These are phyloP conservation scores for Umimayanthus kanabou DNA, from an alignment of 92 coral and sea anemone genomes.

Conservation along the genomic window DNA sequence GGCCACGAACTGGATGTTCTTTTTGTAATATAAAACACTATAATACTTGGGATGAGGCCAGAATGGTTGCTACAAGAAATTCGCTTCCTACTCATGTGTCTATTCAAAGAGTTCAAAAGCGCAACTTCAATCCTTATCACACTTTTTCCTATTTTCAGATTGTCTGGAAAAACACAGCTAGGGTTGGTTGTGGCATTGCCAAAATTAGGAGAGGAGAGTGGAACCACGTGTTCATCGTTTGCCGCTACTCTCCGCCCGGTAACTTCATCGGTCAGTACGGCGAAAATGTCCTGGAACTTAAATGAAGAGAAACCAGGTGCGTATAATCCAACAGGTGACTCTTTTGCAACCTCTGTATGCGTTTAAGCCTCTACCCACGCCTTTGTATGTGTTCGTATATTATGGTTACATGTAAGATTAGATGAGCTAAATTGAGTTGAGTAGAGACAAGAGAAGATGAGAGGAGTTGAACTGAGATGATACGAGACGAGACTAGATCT, in stretches of 20 bases:
- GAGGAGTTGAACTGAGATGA: background rate
- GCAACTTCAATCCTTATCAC: background rate
- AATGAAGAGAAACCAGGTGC: background rate
- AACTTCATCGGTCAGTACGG: background rate
- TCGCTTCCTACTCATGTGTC: too few relatives aligned
- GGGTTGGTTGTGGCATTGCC: conserved; percentile 9
- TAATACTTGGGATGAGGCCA: too few relatives aligned
- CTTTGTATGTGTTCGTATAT: too few relatives aligned
- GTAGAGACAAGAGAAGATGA: too few relatives aligned
- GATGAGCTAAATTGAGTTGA: too few relatives aligned
- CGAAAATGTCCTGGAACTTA: background rate
- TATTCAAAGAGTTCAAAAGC: too few relatives aligned
- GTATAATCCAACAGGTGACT: background rate
- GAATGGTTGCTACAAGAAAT: too few relatives aligned
- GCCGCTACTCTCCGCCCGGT: background rate
- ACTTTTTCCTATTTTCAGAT: background rate
- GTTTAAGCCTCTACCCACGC: background rate
- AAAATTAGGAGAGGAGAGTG: background rate
- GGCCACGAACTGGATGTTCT: too few relatives aligned
- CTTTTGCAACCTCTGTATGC: background rate
- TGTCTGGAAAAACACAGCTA: background rate
- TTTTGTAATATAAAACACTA: too few relatives aligned
- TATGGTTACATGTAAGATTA: too few relatives aligned
- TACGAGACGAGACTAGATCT: background rate
- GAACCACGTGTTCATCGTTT: background rate